Evolutionary conservation across 1,140 invertebrate species (phyloP).

Genomic region (Vanessa tameamea): DNA sequence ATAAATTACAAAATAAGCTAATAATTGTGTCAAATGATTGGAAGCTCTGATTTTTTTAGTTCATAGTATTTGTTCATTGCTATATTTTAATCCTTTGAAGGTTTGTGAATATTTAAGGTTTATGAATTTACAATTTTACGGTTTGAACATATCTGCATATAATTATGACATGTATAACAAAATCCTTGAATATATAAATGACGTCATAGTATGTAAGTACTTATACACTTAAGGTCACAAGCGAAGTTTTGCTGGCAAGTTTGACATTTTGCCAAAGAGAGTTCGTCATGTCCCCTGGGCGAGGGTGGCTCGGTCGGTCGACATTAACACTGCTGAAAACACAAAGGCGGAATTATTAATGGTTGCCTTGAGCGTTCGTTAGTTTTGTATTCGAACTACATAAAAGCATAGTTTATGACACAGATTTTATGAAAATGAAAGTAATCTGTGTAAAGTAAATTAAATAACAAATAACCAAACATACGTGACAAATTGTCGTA

Average conservation of each 20-base stretch:
- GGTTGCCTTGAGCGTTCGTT: slow-evolving; percentile 29
- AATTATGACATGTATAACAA: background rate
- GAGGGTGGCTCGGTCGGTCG: slow-evolving; percentile 34
- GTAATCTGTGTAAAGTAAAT: background rate
- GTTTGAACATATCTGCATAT: too few species aligned
- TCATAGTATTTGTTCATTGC: background rate
- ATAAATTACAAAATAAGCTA: background rate
- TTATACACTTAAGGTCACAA: slow-evolving; percentile 17
- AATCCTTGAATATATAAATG: background rate
- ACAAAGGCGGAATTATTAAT: slow-evolving; percentile 46
- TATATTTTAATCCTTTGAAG: too few species aligned
- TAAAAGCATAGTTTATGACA: slow-evolving; percentile 15
- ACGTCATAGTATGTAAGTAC: background rate
- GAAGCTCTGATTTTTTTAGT: background rate
- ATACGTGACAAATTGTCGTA: too few species aligned
- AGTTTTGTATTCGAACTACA: slow-evolving; percentile 26
- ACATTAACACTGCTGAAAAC: slow-evolving; percentile 39
- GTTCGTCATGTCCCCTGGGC: slow-evolving; percentile 28
- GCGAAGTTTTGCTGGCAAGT: slow-evolving; percentile 35
- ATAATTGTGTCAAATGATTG: background rate
- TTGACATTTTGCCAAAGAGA: slow-evolving; percentile 43
- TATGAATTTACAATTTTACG: too few species aligned
- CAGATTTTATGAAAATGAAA: background rate
- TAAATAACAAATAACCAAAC: background rate
- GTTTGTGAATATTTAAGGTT: too few species aligned